These are phyloP conservation scores for Volucella inflata DNA, from an alignment of 2,888 invertebrate species.

Conservation along the genomic window DNA sequence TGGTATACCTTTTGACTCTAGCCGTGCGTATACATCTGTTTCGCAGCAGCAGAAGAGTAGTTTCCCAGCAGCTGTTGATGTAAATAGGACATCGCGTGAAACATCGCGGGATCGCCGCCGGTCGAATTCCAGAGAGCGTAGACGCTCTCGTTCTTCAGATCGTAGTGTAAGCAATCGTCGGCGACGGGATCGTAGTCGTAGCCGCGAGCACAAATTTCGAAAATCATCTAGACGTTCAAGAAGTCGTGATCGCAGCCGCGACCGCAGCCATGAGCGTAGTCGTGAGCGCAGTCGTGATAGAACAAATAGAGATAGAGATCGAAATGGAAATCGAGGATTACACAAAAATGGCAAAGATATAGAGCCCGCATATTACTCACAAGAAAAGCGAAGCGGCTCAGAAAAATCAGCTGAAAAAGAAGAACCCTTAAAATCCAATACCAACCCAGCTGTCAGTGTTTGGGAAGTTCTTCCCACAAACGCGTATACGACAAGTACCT, in stretches of 20 bases:
- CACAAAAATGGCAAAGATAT: conserved; percentile 46
- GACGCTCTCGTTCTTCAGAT: conserved; percentile 82
- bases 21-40: conserved; percentile 56
- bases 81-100: conserved; percentile 43
- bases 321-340: conserved; percentile 81
- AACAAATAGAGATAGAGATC: conserved; percentile 83
- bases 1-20: conserved; percentile 81
- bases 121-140: conserved; percentile 81
- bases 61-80: conserved; percentile 21
- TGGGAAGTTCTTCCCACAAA: conserved; percentile 65
- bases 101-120: conserved; percentile 78
- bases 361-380: conserved; percentile 21
- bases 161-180: conserved; percentile 80
- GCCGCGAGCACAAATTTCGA: conserved; percentile 84
- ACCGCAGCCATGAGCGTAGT: conserved; percentile 83
- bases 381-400: conserved; percentile 37
- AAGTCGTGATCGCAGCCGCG: conserved; percentile 81
- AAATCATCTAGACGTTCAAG: conserved; percentile 78
- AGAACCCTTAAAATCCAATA: not conserved
- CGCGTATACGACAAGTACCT: conserved; percentile 64
- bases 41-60: conserved; percentile 62
- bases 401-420: conserved; percentile 47
- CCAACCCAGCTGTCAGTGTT: not conserved
- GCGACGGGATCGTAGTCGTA: conserved; percentile 80
- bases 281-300: conserved; percentile 83